phyloP scores from a whole-genome alignment of 1,140 invertebrate genomes.

The Trichonephila clavipes region DNA sequence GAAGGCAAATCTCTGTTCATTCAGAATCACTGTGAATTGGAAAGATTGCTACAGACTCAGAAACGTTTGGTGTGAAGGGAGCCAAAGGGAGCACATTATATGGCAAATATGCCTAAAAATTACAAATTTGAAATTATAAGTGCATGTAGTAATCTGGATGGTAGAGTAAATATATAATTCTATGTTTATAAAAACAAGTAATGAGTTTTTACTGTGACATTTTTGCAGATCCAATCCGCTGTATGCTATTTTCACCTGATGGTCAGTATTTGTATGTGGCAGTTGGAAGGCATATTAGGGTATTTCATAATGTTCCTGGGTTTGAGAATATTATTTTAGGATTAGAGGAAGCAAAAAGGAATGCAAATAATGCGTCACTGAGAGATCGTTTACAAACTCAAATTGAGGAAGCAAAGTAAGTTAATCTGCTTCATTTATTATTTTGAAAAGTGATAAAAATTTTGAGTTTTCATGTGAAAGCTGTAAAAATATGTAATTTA shows the following conservation, averaged over 20 bases:
- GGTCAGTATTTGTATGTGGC: slow-evolving; percentile 88
- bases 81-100: too few relatives aligned
- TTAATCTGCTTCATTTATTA: neutral
- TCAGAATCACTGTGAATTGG: too few relatives aligned
- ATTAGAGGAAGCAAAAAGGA: slow-evolving; percentile 85
- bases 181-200: too few relatives aligned
- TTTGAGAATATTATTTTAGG: slow-evolving; percentile 86
- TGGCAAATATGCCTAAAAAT: too few relatives aligned
- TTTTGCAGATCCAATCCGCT: slow-evolving; percentile 85
- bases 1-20: too few relatives aligned
- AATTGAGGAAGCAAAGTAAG: slow-evolving; percentile 85
- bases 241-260: slow-evolving; percentile 87
- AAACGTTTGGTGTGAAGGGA: too few relatives aligned
- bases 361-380: slow-evolving; percentile 84
- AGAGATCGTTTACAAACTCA: slow-evolving; percentile 88
- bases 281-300: slow-evolving; percentile 88
- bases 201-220: neutral
- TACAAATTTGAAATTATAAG: too few relatives aligned
- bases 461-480: neutral
- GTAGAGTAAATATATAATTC: too few relatives aligned
- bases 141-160: too few relatives aligned
- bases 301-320: slow-evolving; percentile 91
- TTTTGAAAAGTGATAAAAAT: neutral
- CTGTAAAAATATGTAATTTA: neutral
- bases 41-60: too few relatives aligned